Percentiles rank a stretch among this genome's conserved stretches.
phyloP scores from a whole-genome alignment of 2,888 invertebrate genomes.

The Adineta ricciae region DNA sequence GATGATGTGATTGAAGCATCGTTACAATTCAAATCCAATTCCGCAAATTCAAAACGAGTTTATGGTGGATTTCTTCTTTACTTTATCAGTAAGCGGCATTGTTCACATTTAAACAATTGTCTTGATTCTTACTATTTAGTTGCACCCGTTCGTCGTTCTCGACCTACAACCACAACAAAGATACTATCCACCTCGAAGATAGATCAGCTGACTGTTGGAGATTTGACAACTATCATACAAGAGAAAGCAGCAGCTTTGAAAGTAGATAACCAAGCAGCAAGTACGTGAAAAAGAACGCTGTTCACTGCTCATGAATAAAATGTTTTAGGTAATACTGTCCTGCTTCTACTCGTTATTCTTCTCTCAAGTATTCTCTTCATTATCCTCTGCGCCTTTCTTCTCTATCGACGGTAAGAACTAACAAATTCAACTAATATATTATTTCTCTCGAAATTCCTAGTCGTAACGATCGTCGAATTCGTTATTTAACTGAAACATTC shows the following conservation, averaged over 20 bases:
- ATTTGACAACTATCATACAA: background rate
- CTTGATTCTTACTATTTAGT: background rate
- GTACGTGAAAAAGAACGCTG: background rate
- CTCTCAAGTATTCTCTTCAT: background rate
- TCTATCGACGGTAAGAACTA: background rate
- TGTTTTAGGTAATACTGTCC: background rate
- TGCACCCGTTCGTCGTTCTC: background rate
- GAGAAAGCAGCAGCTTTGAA: background rate
- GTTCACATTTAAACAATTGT: background rate
- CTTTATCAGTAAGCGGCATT: background rate
- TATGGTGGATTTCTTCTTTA: conserved; percentile 19
- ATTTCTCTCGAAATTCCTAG: no score
- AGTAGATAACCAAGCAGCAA: background rate
- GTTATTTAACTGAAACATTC: background rate
- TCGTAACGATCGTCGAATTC: background rate
- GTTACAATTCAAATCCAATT: background rate
- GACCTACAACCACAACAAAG: background rate
- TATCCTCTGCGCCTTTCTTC: background rate
- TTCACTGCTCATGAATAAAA: background rate
- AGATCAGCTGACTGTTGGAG: background rate
- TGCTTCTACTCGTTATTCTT: background rate
- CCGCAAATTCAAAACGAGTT: background rate
- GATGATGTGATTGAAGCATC: conserved; percentile 12
- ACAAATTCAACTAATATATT: background rate
- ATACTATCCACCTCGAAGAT: background rate